Evolutionary conservation across 2,888 invertebrate species (phyloP), one percentile per base, ranked within the genome.

Genomic region (Drosophila pseudotalamancana): DNA sequence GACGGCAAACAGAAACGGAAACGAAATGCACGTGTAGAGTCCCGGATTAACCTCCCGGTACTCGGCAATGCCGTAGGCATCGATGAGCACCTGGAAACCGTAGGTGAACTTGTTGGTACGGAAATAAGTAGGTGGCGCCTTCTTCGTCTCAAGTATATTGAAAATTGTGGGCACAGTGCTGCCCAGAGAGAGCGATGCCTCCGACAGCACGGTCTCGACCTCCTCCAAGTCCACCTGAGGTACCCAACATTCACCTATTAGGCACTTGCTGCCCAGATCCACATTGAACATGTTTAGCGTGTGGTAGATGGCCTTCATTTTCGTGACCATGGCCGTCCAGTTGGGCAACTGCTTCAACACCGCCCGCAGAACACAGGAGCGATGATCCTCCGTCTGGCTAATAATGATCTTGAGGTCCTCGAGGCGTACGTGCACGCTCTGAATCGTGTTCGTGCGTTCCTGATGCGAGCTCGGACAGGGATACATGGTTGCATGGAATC

Each of bases 31-130:
- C 18, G 96, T 96, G 92, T 96, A 97, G 11, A 96, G 93, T 21
- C 96, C 97, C 82, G 97, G 97, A 92, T 97, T 98, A 65, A 96
- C 95, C 92, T 98, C 98, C 66, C 97, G 94, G 91, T 98, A 99
- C 43, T 95, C 95, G 53, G 97, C 96, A n/a, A 98, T 94, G 56
- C 98, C 98, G 89, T 98, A 98, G 0, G 98, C 94, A 92, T 98
- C 97, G 79, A 99, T 97, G 78, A 98, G 94, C 89, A 94, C 94
- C 92, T 98, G 98, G 93, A 98, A 98, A 48, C 97, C 97, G 71
- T 93, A 93, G 0, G 98, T 98, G 92, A 98, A 98, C 87, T 96
- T 96, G 92, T 98, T 98, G 55, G 97, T 96, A 32, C 96, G 93
- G 92, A 97, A 96, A 92, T 95, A 98, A 0, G 98, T 98, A 1